Evolutionary conservation across 2,113 vertebrate species (phyloP).

Genomic region (Stercorarius parasiticus): DNA sequence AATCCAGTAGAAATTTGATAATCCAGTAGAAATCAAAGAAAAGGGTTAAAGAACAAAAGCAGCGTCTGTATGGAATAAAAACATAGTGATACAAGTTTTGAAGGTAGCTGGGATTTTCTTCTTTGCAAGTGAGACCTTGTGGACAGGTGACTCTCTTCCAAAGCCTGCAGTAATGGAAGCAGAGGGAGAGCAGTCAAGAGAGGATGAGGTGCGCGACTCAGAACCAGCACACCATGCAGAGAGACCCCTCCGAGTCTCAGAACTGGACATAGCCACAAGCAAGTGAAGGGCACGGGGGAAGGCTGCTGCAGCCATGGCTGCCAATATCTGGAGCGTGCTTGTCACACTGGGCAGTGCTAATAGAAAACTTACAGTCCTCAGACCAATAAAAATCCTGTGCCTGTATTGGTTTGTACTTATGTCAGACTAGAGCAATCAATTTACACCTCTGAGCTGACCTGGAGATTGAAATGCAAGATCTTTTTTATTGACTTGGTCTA

Average conservation of each 20-base stretch:
- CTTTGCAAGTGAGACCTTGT: neutral
- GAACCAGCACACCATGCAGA: accelerated
- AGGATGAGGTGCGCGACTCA: neutral
- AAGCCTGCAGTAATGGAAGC: neutral
- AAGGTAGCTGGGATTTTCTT: neutral
- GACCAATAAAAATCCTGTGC: neutral
- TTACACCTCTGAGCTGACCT: neutral
- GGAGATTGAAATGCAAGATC: neutral
- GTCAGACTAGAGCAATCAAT: neutral
- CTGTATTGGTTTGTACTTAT: neutral
- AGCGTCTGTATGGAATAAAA: neutral
- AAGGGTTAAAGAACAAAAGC: neutral
- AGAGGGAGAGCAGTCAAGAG: neutral
- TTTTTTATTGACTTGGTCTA: neutral
- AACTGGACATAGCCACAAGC: accelerated
- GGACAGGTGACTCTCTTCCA: neutral
- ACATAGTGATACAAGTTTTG: accelerated
- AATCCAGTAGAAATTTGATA: neutral
- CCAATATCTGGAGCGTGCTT: accelerated
- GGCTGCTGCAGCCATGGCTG: neutral
- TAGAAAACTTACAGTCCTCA: neutral
- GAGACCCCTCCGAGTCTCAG: neutral
- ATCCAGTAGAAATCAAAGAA: neutral
- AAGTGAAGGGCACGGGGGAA: neutral
- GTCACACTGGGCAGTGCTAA: neutral